Conservation (phyloP, 2,888 invertebrate species). For the Zaprionus bogoriensis region DNA sequence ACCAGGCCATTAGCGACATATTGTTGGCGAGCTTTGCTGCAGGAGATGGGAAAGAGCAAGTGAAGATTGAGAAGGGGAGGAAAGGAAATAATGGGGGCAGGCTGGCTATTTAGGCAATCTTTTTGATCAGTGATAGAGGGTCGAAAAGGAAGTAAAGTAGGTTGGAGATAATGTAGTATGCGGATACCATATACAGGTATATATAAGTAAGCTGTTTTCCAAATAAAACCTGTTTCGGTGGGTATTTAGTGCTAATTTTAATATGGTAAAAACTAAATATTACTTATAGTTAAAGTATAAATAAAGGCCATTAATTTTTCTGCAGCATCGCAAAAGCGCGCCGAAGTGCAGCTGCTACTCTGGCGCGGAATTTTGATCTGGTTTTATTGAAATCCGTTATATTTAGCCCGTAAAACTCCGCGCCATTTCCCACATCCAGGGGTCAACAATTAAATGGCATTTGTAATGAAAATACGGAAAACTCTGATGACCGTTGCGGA, state of each 20-base stretch:
- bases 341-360: constrained; percentile 39
- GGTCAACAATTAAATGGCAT: constrained; percentile 77
- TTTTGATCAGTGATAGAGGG: constrained; percentile 32
- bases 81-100: neutral
- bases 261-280: no score
- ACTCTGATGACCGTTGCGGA: constrained; percentile 29
- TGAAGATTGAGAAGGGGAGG: neutral
- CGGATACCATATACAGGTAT: no score
- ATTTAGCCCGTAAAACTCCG: constrained; percentile 36
- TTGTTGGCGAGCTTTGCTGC: constrained; percentile 29
- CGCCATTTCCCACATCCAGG: constrained; percentile 12
- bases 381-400: constrained; percentile 53
- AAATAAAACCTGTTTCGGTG: no score
- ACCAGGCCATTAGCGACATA: constrained; percentile 64
- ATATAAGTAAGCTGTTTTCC: no score
- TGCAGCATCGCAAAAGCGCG: neutral
- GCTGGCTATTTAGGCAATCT: constrained; percentile 51
- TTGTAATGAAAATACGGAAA: constrained; percentile 55
- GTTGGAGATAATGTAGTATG: neutral
- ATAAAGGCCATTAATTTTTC: no score
- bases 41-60: no score
- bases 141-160: neutral
- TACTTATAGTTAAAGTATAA: no score
- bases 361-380: constrained; percentile 12
- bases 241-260: no score